Conservation (phyloP, 1,140 invertebrate genomes). For the Drosophila sp. region DNA sequence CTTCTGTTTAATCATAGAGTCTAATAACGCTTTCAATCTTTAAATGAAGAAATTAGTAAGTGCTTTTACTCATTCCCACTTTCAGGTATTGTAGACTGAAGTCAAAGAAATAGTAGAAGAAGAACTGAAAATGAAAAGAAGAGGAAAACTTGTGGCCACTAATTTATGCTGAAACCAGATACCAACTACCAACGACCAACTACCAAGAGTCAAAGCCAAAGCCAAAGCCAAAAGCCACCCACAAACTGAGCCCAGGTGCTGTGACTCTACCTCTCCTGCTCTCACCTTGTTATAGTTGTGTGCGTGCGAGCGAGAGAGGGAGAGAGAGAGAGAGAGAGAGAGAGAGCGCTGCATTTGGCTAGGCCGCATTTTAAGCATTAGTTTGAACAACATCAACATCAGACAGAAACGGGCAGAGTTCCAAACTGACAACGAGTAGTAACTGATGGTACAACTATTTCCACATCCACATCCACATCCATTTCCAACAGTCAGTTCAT, state of each 20-base stretch:
- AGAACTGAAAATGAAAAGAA: not conserved
- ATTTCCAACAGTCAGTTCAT: conserved; percentile 24
- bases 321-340: conserved; percentile 29
- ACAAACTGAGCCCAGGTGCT: conserved; percentile 33
- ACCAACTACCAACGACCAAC: conserved; percentile 4
- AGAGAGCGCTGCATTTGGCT: conserved; percentile 30
- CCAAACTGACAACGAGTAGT: not conserved
- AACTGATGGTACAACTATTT: conserved; percentile 59
- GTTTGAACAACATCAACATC: conserved; percentile 81
- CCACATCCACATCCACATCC: conserved; percentile 7
- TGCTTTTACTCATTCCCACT: not conserved
- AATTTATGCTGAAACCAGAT: conserved; percentile 55
- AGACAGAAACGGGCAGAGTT: not conserved
- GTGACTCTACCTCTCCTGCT: conserved; percentile 5
- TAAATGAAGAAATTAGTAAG: conserved; percentile 7
- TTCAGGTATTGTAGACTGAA: conserved; percentile 24
- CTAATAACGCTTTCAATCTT: not conserved
- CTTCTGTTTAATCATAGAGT: not conserved
- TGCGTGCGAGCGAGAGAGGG: conserved; percentile 19
- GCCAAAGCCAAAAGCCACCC: conserved; percentile 30
- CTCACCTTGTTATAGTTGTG: not conserved
- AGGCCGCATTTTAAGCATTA: conserved; percentile 83
- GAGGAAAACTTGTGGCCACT: conserved; percentile 26
- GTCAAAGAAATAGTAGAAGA: conserved; percentile 9
- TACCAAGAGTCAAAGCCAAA: conserved; percentile 17